These are phyloP conservation scores for Apis dorsata DNA, from an alignment of 1,140 invertebrate species.

Conservation along the genomic window DNA sequence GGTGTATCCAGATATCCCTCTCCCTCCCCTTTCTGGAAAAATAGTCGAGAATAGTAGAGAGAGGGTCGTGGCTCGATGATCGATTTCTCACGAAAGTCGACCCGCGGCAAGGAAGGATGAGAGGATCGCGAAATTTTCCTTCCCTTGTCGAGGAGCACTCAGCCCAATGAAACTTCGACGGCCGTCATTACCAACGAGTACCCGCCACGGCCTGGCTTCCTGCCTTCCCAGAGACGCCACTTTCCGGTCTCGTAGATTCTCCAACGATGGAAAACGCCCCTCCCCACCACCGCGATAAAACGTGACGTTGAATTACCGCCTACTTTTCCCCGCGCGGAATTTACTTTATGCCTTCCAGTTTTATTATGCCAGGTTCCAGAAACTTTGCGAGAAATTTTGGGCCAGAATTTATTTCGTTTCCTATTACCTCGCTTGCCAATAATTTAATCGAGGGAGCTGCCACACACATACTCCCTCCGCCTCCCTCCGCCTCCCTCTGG, in stretches of 20 bases:
- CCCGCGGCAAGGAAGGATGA: too few relatives aligned
- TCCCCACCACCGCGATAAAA: slow-evolving; percentile 36
- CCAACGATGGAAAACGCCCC: slow-evolving; percentile 2
- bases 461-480: too few relatives aligned
- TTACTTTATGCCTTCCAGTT: too few relatives aligned
- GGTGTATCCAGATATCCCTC: too few relatives aligned
- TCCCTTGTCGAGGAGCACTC: slow-evolving; percentile 44
- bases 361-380: too few relatives aligned
- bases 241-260: slow-evolving; percentile 19
- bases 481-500: too few relatives aligned
- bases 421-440: neutral
- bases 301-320: slow-evolving; percentile 16
- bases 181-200: slow-evolving; percentile 39
- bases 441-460: neutral
- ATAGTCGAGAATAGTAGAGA: neutral
- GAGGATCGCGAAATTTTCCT: slow-evolving; percentile 15
- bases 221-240: slow-evolving; percentile 7
- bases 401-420: neutral
- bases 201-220: neutral
- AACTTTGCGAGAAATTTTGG: too few relatives aligned
- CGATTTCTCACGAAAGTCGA: neutral
- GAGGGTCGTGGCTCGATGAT: slow-evolving; percentile 4
- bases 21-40: neutral
- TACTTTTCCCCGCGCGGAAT: too few relatives aligned
- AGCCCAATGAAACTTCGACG: slow-evolving; percentile 58